Base-by-base conservation (phyloP, 2,888 invertebrate genomes). In the Lypha dubia region DNA sequence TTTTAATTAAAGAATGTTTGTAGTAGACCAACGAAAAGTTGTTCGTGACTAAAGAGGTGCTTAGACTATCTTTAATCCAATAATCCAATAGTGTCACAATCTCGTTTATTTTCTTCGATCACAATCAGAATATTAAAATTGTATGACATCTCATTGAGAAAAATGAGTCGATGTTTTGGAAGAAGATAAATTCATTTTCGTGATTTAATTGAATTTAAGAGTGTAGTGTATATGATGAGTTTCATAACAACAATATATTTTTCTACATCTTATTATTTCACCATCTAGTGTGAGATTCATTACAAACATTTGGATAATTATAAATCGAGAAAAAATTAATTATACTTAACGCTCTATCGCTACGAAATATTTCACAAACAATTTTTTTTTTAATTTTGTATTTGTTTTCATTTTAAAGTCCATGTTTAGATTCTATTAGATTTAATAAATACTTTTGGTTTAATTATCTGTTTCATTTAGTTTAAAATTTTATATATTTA, bases 371-470 rank as follows among this genome's bases (percentile, higher is more conserved):
- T 46, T 58, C 32, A 5, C 5, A 51, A 38, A 65, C 46, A 49
- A n/a, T n/a, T 38, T 35, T 32, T 35, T 13, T 22, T 0, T 62
- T 51, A 7, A 38, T 13, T 46, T 38, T 51, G 15, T 17, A 17
- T 60, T 62, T 73, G 8, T n/a, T 35, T 38, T 9, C 13, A 44
- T 11, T 46, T 58, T 22, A 20, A 60, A 49, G 51, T 74, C 44
- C 80, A 41, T 44, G 15, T 71, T 49, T 60, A 46, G 32, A 67
- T 67, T 74, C 32, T 51, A 51, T 67, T 60, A 44, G 67, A 73
- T 38, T 15, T 7, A 24, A 24, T 24, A 62, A 70, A 77, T 38
- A 60, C 35, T 8, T 68, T 65, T 44, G 35, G 20, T 65, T 51
- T 44, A 28, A 17, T 44, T 20, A 8, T 51, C 0, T 32, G 49